Evolutionary conservation across 2,888 invertebrate genomes (phyloP).

Genomic region (Hipparchia sbordonii): DNA sequence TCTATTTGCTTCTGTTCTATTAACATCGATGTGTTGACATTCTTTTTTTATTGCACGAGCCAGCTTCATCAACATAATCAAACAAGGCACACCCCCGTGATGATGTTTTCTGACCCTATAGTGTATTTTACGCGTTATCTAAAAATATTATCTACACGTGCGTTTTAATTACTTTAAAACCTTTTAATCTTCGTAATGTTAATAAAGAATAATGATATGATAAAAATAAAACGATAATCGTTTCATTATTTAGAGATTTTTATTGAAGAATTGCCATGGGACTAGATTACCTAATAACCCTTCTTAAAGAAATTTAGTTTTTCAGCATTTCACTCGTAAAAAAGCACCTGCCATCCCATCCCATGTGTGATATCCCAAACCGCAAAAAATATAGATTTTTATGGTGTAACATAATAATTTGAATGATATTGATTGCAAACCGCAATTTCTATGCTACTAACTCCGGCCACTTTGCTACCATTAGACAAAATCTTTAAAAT

Average conservation of each 20-base stretch:
- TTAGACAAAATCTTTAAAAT: not conserved
- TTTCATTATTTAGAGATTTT: not conserved
- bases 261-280: too few relatives aligned
- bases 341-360: too few relatives aligned
- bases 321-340: too few relatives aligned
- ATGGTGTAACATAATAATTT: not conserved
- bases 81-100: too few relatives aligned
- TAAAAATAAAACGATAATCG: not conserved
- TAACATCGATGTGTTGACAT: too few relatives aligned
- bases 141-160: conserved; percentile 5
- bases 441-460: not conserved
- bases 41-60: too few relatives aligned
- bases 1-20: too few relatives aligned
- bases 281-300: too few relatives aligned
- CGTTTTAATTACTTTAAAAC: conserved; percentile 8
- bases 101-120: not conserved
- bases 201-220: not conserved
- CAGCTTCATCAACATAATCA: too few relatives aligned
- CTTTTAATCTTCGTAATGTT: conserved; percentile 8
- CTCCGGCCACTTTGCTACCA: not conserved
- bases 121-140: conserved; percentile 3
- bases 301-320: too few relatives aligned
- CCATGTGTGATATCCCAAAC: conserved; percentile 4
- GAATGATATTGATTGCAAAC: conserved; percentile 1
- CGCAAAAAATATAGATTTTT: conserved; percentile 4